These are phyloP conservation scores for Brachymystax lenok DNA, from an alignment of 2,797 vertebrate genomes.

Conservation along the genomic window DNA sequence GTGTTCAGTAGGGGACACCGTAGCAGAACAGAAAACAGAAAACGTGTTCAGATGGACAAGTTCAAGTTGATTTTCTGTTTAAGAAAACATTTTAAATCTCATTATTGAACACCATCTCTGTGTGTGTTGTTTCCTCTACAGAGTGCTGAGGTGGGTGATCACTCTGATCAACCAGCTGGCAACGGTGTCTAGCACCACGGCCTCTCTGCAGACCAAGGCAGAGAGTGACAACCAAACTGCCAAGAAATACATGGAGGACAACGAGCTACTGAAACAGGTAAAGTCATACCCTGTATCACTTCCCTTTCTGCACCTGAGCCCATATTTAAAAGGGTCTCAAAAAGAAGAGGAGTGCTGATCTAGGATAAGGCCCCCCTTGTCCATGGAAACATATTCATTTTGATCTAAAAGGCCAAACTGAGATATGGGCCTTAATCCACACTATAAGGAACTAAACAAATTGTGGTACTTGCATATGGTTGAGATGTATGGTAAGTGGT, in stretches of 20 bases:
- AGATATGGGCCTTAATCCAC: too few species aligned
- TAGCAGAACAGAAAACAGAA: not conserved
- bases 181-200: conserved; percentile 69
- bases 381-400: not conserved
- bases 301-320: not conserved
- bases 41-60: not conserved
- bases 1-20: not conserved
- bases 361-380: not conserved
- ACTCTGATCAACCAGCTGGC: conserved; percentile 91
- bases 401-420: too few species aligned
- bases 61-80: not conserved
- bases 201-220: conserved; percentile 81
- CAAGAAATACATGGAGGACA: conserved; percentile 87
- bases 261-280: conserved; percentile 86
- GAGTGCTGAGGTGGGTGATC: conserved; percentile 84
- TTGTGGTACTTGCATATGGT: not conserved
- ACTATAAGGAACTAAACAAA: too few species aligned
- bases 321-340: conserved; percentile 64
- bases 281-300: not conserved
- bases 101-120: not conserved
- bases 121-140: conserved; percentile 34
- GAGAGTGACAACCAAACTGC: conserved; percentile 80
- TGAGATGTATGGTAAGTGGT: not conserved
- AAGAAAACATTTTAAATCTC: not conserved
- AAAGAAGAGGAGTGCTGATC: not conserved